Evolutionary conservation across 2,888 invertebrate genomes (phyloP), one percentile per base, ranked within the genome.

Genomic region (Augochlorella aurata): DNA sequence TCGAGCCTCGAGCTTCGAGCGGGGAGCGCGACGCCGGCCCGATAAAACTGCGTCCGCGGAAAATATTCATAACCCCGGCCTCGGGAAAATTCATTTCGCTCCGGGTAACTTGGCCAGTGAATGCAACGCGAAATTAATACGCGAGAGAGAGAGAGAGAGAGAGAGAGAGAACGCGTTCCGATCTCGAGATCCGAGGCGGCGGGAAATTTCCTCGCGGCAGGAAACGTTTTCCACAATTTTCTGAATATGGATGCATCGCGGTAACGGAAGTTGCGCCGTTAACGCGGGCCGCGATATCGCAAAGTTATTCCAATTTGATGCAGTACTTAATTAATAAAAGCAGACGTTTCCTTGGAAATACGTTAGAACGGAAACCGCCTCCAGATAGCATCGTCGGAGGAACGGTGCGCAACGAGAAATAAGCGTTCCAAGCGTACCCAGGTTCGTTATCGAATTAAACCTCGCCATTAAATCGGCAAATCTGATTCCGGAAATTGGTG

Each of bases 251-350:
- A 63, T 18, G 18, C 38, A 4, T 16, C 29, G n/a, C 63, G 29
- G 16, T 63, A 63, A 63, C 63, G 63, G 63, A 63, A 44, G 38
- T 63, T 18, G 18, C 63, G 63, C 29, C 29, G 18, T 63, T 38
- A 44, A 18, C 16, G 29, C 49, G 74, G 3, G 14, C 54, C 14
- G 14, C 58, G 67, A 67, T 79, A 72, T 45, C 58, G 61, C 16
- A 38, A 68, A 78, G 44, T 80, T 78, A 78, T 65, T 63, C 38
- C 52, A 49, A 78, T 78, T 78, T 78, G 78, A 80, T 63, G 79
- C 79, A 63, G 68, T 47, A 65, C 50, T 78, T 80, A 80, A 78
- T 80, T 80, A 78, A 78, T 80, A 80, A 69, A 73, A 61, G 67
- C 72, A 52, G 79, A 69, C 68, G 79, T 63, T 80, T 68, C 72